Evolutionary conservation across 2,797 vertebrate species (phyloP).

Genomic region (Telmatherina bonti): DNA sequence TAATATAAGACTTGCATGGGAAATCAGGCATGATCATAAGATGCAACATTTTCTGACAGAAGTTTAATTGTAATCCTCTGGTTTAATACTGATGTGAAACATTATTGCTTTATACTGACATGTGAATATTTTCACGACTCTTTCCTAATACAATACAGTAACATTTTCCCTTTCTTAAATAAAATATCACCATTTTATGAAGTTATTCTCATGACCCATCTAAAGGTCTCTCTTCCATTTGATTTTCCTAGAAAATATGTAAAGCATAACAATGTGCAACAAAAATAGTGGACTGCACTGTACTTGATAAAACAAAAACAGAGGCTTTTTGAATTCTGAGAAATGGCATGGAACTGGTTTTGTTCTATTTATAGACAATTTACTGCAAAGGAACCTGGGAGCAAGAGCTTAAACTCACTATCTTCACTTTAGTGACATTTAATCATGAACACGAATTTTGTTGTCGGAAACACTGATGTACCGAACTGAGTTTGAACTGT

Average conservation of each 20-base stretch:
- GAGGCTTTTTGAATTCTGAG: slow-evolving; percentile 33
- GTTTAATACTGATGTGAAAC: no score
- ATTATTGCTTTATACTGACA: no score
- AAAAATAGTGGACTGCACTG: background rate
- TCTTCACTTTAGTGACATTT: slow-evolving; percentile 18
- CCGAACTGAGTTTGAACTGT: background rate
- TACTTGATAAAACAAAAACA: no score
- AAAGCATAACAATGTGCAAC: background rate
- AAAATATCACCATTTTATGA: background rate
- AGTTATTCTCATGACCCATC: background rate
- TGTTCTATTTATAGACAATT: slow-evolving; percentile 52
- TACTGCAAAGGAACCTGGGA: slow-evolving; percentile 16
- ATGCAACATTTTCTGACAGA: no score
- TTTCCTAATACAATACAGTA: background rate
- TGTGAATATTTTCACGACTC: background rate
- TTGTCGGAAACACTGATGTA: slow-evolving; percentile 46
- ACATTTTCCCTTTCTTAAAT: background rate
- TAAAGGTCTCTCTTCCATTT: background rate
- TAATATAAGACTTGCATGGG: no score
- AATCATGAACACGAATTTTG: slow-evolving; percentile 52
- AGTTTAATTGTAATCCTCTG: no score
- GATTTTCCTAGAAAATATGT: slow-evolving; percentile 13
- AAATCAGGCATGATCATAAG: no score
- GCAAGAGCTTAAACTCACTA: slow-evolving; percentile 7
- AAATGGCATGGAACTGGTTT: slow-evolving; percentile 25